Evolutionary conservation across 2,888 invertebrate species (phyloP), one percentile per base, ranked within the genome.

Genomic region (Mamestra brassicae): DNA sequence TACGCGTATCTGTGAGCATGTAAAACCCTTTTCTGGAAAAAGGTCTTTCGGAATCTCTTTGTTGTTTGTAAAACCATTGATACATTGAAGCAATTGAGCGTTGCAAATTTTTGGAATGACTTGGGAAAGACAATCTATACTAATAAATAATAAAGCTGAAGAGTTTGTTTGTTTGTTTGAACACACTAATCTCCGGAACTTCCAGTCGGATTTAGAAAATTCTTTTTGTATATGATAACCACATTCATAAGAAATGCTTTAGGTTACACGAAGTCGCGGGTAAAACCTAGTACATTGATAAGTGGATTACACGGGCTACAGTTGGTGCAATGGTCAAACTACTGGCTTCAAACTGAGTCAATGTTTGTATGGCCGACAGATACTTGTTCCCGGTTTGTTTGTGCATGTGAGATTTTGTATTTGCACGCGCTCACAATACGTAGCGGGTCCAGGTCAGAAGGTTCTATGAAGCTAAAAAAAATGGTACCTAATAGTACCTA

Each of bases 361-460:
- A 55, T 55, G 55, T 76, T 76, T 55, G 80, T 50, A 17, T 55
- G 42, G 72, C 55, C 8, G 50, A 34, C 52, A 54, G 38, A 80
- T 15, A 80, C 11, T 36, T 34, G 13, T 57, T 63, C 5, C 50
- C 73, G n/a, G 11, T 8, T 73, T 62, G 73, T 55, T 36, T 71
- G 15, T 55, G 45, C 13, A 60, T 60, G 11, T n/a, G 36, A 38
- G 17, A 50, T 54, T 79, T 79, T 78, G 17, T 57, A 26, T 55
- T 42, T 78, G n/a, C 10, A 55, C 7, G 36, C 36, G 13, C 45
- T 5, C 10, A 52, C 6, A 45, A 10, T 38, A 54, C 36, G 15
- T 13, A 66, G 17, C 17, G 34, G 4, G n/a, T 11, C 7, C 63
- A 3, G 10, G 15, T 47, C 36, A 17, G 26, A 17, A 3, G 7